These are phyloP conservation scores for Pinctada fucata DNA, from an alignment of 2,888 invertebrate species.

Conservation along the genomic window DNA sequence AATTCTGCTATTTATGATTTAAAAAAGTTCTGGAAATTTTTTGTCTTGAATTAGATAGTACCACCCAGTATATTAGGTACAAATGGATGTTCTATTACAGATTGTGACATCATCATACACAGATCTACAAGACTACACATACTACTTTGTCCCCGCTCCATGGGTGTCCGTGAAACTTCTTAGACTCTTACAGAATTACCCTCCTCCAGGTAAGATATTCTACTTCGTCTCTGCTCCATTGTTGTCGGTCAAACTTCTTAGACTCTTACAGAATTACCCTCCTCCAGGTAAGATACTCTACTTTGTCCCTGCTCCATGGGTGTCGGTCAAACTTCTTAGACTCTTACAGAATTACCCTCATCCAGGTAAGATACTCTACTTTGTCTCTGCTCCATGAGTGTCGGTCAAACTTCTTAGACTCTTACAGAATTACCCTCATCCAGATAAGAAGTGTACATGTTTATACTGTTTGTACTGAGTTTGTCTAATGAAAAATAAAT, in stretches of 20 bases:
- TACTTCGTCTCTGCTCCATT: conserved; percentile 99
- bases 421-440: conserved; percentile 98
- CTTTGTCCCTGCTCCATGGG: conserved; percentile 99
- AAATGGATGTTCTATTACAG: conserved; percentile 79
- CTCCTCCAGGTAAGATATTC: conserved; percentile 96
- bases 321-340: conserved; percentile 96
- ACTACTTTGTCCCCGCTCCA: conserved; percentile 99
- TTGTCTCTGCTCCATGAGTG: conserved; percentile 99
- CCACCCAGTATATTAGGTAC: no score
- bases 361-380: conserved; percentile 97
- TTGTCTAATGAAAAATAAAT: no score
- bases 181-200: conserved; percentile 97
- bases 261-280: conserved; percentile 98
- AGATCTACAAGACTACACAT: conserved; percentile 99
- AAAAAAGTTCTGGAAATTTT: no score
- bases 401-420: conserved; percentile 97
- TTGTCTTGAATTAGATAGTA: no score
- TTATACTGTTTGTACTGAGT: no score
- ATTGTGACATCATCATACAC: conserved; percentile 99
- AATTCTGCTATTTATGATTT: no score
- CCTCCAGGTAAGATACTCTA: conserved; percentile 98
- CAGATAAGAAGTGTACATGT: conserved; percentile 80
- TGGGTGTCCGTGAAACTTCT: conserved; percentile 99
- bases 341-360: conserved; percentile 99
- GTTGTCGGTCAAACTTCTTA: conserved; percentile 97